Evolutionary conservation across 2,113 vertebrate species (phyloP), one percentile per base, ranked within the genome.

Genomic region (Dasyprocta punctata): DNA sequence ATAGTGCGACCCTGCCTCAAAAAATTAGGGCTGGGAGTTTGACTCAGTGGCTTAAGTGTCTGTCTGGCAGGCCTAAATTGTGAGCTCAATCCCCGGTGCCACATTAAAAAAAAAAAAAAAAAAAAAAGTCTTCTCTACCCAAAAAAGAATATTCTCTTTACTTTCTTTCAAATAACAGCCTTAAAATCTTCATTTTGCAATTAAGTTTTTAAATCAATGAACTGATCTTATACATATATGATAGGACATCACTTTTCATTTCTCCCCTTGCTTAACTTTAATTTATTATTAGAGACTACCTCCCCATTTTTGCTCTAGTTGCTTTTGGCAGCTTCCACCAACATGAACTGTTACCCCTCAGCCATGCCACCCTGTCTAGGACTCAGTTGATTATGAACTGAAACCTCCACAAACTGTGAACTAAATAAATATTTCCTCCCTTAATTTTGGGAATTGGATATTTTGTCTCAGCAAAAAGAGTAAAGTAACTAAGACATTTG

Each of bases 141-240:
- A 87, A 60, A 4, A 26, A 75, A 95, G 16, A 83, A 92, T 71
- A 52, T 58, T 65, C 30, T 85, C 1, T 86, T 54, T 33, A 78
- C 86, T 90, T 60, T 16, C 82, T 83, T 90, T 65, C 3, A 83
- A 78, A 61, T 61, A 17, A 83, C 13, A 63, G 19, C 36, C 69
- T 84, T 56, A 38, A 87, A 78, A 12, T 20, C 86, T 90, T 93
- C n/a, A 60, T 90, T 96, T 91, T 80, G 54, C 17, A 71, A n/a
- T 60, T 75, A 81, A 3, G 56, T 75, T 96, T 89, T 93, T 86
- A 90, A 86, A 10, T 17, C 54, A 58, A 84, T 38, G 38, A 61
- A 84, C 19, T 52, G 52, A 91, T 77, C 91, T 81, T 83, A 73
- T 73, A 24, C 69, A 67, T 47, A 71, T 36, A 52, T 58, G 36